Percentiles rank a stretch among this genome's conserved stretches.
These are phyloP conservation scores for Bolborhynchus lineola DNA, from an alignment of 2,113 vertebrate species.

Conservation along the genomic window DNA sequence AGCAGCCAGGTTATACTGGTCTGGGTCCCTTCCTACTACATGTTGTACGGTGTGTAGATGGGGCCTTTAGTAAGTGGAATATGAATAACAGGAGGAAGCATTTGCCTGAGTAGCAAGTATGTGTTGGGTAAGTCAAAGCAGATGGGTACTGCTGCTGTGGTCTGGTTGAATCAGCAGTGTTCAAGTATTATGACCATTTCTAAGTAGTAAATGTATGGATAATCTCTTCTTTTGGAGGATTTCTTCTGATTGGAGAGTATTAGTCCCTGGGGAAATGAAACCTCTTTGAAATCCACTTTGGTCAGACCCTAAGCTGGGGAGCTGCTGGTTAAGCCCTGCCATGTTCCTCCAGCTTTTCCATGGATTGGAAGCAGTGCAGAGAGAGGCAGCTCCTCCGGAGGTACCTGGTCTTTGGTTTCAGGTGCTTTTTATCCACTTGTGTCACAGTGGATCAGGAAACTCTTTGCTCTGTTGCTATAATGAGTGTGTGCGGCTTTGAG, in stretches of 20 bases:
- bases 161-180: neutral
- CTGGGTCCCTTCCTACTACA: neutral
- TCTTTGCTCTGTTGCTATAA: neutral
- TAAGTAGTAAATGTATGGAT: constrained; percentile 58
- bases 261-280: constrained; percentile 45
- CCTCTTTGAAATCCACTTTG: constrained; percentile 53
- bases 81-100: neutral
- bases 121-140: neutral
- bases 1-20: constrained; percentile 38
- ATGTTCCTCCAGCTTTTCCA: neutral
- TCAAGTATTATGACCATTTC: constrained; percentile 9
- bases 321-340: neutral
- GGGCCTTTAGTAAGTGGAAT: neutral
- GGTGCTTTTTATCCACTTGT: neutral
- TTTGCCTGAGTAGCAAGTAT: neutral
- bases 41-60: neutral
- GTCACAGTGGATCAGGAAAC: neutral
- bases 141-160: neutral
- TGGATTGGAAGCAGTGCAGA: neutral
- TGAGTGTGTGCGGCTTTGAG: neutral
- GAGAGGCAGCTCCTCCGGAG: neutral
- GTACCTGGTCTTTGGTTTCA: neutral
- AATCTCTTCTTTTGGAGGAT: constrained; percentile 55
- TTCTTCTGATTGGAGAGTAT: constrained; percentile 51
- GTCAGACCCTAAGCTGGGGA: neutral